A percentile compares a stretch with the other conserved stretches of the same genome.
phyloP scores from a whole-genome alignment of 2,888 invertebrate genomes.

The Epinotia demarniana region DNA sequence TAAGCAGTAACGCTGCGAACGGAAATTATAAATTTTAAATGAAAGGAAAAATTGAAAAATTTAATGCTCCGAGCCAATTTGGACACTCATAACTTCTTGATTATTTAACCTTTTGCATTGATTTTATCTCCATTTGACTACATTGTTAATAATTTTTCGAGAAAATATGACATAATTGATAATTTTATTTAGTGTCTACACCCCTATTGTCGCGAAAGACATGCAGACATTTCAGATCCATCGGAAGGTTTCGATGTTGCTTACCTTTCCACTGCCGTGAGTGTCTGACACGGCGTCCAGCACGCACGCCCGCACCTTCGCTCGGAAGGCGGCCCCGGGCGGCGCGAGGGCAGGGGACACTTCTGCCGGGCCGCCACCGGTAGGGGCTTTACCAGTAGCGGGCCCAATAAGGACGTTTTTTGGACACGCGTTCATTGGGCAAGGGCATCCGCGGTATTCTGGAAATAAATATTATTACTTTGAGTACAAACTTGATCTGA shows the following conservation, averaged over 20 bases:
- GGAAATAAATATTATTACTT: conserved; percentile 51
- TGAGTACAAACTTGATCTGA: neutral
- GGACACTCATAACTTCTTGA: too few relatives aligned
- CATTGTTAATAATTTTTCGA: too few relatives aligned
- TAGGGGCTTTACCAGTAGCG: conserved; percentile 98
- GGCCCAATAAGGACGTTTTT: conserved; percentile 99
- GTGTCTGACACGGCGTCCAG: conserved; percentile 72
- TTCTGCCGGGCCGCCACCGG: conserved; percentile 85
- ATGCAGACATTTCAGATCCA: neutral
- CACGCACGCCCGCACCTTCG: conserved; percentile 81
- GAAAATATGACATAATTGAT: too few relatives aligned
- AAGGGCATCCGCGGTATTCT: conserved; percentile 89
- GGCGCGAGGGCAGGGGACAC: conserved; percentile 71
- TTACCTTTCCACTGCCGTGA: conserved; percentile 80
- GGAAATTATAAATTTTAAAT: too few relatives aligned
- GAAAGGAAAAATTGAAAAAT: too few relatives aligned
- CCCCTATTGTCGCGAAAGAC: too few relatives aligned
- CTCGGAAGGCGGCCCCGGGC: conserved; percentile 82
- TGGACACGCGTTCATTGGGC: conserved; percentile 97
- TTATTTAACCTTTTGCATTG: too few relatives aligned
- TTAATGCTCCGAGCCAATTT: too few relatives aligned
- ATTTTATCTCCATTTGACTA: too few relatives aligned
- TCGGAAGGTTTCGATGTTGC: neutral
- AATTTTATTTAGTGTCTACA: too few relatives aligned
- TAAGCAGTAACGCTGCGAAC: too few relatives aligned